Evolutionary conservation across 2,888 invertebrate genomes (phyloP), one percentile per base, ranked within the genome.

Genomic region (Nineta flava): DNA sequence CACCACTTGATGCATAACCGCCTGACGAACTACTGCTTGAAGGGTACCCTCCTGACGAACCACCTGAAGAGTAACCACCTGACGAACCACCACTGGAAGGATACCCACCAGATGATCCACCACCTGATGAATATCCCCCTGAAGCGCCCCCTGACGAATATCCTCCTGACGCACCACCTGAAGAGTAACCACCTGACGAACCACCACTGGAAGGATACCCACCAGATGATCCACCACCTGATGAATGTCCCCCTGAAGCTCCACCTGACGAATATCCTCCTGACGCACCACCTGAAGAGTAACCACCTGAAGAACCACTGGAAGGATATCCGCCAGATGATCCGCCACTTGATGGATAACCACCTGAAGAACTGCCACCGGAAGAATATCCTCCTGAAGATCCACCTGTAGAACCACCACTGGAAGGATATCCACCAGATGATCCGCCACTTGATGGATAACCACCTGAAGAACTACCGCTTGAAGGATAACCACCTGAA

Each of bases 401-500:
- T 19, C 71, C 68, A 48, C 69, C 69, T 10, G 66, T 65, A 35
- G 70, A 58, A n/a, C 38, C 38, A 38, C 38, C 9, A 35, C 35
- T 12, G 2, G 70, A 67, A 1, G 70, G 70, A 44, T 67, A 61
- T 3, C 61, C 61, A 15, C 58, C 63, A 10, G 59, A 58, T n/a
- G n/a, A n/a, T 1, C 38, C 38, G 12, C 38, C 7, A 15, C 70
- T 67, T 2, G 70, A 70, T 43, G 67, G 60, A 3, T 60, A 61
- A 16, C 58, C 63, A 10, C 59, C 58, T 13, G n/a, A n/a, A 38
- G n/a, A n/a, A 12, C 32, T 32, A 10, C 26, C 26, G 4, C 19
- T 5, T 19, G 19, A 19, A 19, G 19, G 5, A 19, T 19, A 19
- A 4, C 19, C 19, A 4, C 19, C 19, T 4, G 19, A 19, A 4